Conservation (phyloP, 2,888 invertebrate species). For the Ptilodon capucinus region DNA sequence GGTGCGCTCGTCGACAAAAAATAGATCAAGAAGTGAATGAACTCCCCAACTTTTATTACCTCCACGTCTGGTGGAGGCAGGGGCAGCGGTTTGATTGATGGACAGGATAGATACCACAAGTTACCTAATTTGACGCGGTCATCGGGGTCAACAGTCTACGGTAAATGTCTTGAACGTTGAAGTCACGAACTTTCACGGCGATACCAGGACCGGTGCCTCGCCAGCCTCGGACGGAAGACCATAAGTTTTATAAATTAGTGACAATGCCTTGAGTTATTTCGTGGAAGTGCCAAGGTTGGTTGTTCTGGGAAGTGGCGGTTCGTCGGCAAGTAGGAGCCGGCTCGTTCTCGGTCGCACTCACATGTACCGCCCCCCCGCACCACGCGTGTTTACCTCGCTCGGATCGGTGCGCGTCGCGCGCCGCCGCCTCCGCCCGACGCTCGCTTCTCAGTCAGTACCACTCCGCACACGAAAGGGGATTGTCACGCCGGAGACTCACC, state of each 20-base stretch:
- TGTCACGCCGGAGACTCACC: conserved; percentile 50
- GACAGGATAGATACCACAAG: conserved; percentile 47
- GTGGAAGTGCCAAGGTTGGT: conserved; percentile 76
- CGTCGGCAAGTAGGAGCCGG: conserved; percentile 46
- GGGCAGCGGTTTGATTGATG: conserved; percentile 57
- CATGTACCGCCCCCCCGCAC: conserved; percentile 34
- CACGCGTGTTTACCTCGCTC: conserved; percentile 45
- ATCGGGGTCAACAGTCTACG: conserved; percentile 54
- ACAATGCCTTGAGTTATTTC: conserved; percentile 78
- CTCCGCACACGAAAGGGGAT: conserved; percentile 57
- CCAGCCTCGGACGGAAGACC: conserved; percentile 66
- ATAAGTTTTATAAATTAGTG: conserved; percentile 79
- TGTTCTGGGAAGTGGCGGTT: conserved; percentile 71
- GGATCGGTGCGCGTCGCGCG: conserved; percentile 33
- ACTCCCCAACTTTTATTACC: conserved; percentile 56
- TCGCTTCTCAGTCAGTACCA: conserved; percentile 54
- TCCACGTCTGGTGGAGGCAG: conserved; percentile 40
- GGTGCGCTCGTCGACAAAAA: conserved; percentile 44
- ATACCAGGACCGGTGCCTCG: conserved; percentile 37
- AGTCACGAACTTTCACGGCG: conserved; percentile 40
- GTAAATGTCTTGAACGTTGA: conserved; percentile 28
- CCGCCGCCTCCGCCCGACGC: conserved; percentile 31
- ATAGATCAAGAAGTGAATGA: conserved; percentile 69
- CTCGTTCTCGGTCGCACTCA: conserved; percentile 40
- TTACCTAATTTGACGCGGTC: conserved; percentile 46